Percentiles rank a stretch among this genome's conserved stretches.
phyloP scores from a whole-genome alignment of 2,797 vertebrate species.

The Pseudocheirus occidentalis region DNA sequence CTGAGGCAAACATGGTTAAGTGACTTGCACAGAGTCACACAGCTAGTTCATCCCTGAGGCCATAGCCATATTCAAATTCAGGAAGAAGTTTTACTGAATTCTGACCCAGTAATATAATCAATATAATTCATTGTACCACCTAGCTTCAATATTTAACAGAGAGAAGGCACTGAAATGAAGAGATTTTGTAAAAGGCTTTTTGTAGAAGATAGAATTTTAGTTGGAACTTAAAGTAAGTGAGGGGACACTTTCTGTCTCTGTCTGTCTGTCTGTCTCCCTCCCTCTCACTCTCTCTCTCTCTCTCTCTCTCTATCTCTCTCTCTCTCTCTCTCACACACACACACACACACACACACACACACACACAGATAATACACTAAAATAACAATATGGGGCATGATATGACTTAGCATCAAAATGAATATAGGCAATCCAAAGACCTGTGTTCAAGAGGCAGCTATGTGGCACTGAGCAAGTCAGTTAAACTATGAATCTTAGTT shows the following conservation, averaged over 20 bases:
- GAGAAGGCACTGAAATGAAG: not conserved
- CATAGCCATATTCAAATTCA: not conserved
- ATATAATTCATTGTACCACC: no score
- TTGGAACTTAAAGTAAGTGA: not conserved
- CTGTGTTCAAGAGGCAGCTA: not conserved
- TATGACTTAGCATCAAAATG: not conserved
- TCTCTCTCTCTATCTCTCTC: no score
- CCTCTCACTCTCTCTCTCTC: no score
- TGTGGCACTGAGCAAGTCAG: not conserved
- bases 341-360: no score
- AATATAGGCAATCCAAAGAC: not conserved
- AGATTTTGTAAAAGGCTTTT: not conserved
- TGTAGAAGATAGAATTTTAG: not conserved
- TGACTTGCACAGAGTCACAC: not conserved
- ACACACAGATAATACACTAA: no score
- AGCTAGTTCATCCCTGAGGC: not conserved
- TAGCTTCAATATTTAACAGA: not conserved
- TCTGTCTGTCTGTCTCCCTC: no score
- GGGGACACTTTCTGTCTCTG: no score
- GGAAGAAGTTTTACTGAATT: not conserved
- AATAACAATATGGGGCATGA: no score
- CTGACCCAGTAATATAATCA: no score
- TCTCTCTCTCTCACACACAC: no score
- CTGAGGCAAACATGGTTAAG: not conserved
- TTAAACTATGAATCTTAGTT: not conserved